Percentiles rank a stretch among this genome's conserved stretches.
Evolutionary conservation across 1,140 invertebrate species (phyloP).

Genomic region (Drosophila obscura): DNA sequence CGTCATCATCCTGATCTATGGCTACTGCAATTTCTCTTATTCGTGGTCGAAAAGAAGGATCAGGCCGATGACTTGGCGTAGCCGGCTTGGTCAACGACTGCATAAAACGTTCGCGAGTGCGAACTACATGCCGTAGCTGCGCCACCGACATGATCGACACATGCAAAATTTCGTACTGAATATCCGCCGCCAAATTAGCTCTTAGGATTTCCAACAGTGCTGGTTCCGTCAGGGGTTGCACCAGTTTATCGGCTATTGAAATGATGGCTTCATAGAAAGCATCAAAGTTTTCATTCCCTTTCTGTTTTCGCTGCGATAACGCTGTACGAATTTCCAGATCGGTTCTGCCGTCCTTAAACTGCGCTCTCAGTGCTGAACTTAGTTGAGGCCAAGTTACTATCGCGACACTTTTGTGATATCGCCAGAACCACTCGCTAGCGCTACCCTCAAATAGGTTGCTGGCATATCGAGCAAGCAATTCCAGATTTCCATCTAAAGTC

Average conservation of each 20-base stretch:
- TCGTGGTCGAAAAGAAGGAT: neutral
- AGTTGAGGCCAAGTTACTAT: conserved; percentile 9
- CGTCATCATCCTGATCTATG: too few species aligned
- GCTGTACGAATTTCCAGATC: conserved; percentile 1
- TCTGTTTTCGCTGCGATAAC: neutral
- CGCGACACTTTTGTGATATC: conserved; percentile 19
- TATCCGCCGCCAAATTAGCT: neutral
- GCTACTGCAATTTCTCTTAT: neutral
- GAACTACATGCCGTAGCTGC: neutral
- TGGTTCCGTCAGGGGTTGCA: neutral
- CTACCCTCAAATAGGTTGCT: conserved; percentile 14
- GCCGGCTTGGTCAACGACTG: too few species aligned
- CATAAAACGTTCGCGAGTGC: neutral
- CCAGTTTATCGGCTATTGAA: neutral
- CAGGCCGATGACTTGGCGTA: too few species aligned
- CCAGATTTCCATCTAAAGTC: conserved; percentile 17
- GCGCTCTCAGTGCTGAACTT: conserved; percentile 6
- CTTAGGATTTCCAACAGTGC: neutral
- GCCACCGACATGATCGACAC: neutral
- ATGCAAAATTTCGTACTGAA: neutral
- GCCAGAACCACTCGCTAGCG: conserved; percentile 23
- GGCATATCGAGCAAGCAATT: neutral
- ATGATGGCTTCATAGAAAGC: neutral
- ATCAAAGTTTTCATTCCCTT: neutral
- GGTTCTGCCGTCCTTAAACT: conserved; percentile 20